Conservation (phyloP, 2,888 invertebrate species). For the Hymenopus coronatus region DNA sequence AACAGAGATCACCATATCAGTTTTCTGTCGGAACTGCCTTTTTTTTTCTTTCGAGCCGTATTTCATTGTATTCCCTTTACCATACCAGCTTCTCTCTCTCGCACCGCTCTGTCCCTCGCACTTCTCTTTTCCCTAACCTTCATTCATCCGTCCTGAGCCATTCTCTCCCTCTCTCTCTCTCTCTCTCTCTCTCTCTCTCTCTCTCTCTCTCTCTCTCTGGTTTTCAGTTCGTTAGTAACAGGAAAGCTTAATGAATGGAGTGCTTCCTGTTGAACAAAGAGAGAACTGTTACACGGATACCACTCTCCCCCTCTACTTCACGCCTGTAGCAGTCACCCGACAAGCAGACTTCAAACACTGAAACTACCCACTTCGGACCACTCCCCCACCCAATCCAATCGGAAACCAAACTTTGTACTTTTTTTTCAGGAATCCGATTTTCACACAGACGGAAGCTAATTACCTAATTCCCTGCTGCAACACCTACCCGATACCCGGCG, state of each 20-base stretch:
- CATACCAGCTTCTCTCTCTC: neutral
- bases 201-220: neutral
- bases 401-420: neutral
- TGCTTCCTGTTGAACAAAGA: neutral
- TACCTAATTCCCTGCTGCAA: slow-evolving; percentile 5
- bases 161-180: no score
- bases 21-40: neutral
- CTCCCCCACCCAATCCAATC: neutral
- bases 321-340: neutral
- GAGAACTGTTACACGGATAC: neutral
- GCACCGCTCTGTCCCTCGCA: neutral
- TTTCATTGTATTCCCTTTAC: neutral
- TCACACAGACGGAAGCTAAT: slow-evolving; percentile 17
- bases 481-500: neutral
- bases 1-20: neutral
- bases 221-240: slow-evolving; percentile 10
- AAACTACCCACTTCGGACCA: neutral
- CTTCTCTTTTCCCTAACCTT: neutral
- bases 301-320: neutral
- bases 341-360: slow-evolving; percentile 2
- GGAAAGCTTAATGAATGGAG: slow-evolving; percentile 12
- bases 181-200: neutral
- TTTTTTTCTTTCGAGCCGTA: neutral
- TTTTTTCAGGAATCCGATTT: slow-evolving; percentile 20
- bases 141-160: neutral